Conservation (phyloP, 53 echinoderm and acorn worm species). For the Holothuria leucospilota region DNA sequence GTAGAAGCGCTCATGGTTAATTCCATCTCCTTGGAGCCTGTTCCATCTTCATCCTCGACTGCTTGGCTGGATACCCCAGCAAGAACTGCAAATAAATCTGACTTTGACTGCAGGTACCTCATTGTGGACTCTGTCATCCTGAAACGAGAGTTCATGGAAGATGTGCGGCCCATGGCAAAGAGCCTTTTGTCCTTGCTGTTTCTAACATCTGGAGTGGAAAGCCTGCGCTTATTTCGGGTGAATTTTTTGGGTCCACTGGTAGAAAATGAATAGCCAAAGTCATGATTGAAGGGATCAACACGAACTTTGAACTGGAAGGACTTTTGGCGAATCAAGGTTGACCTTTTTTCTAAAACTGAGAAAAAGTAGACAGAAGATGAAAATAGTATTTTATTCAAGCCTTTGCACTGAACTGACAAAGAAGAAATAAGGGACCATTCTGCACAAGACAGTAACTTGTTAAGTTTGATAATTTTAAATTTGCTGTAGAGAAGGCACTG, state of each 20-base stretch:
- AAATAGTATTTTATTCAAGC: too few relatives aligned
- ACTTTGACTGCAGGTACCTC: conserved; percentile 84
- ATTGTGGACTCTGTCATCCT: conserved; percentile 89
- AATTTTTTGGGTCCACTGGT: neutral
- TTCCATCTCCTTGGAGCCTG: conserved; percentile 29
- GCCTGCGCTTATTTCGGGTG: conserved; percentile 31
- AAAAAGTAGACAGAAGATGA: too few relatives aligned
- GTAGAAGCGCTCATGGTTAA: conserved; percentile 44
- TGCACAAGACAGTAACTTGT: too few relatives aligned
- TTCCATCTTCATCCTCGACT: conserved; percentile 60
- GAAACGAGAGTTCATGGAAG: conserved; percentile 65
- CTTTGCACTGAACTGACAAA: too few relatives aligned
- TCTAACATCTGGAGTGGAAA: conserved; percentile 57
- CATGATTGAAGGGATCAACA: conserved; percentile 64
- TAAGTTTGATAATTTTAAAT: too few relatives aligned
- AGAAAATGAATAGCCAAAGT: conserved; percentile 72
- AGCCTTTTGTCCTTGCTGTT: conserved; percentile 4
- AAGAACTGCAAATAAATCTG: conserved; percentile 81
- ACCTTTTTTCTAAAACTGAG: conserved; percentile 31
- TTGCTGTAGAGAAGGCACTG: too few relatives aligned
- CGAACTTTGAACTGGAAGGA: conserved; percentile 82
- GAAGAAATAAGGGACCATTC: too few relatives aligned
- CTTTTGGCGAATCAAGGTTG: conserved; percentile 51
- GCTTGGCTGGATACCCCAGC: conserved; percentile 75
- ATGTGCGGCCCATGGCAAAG: neutral